Percentiles rank a stretch among this genome's conserved stretches.
These are phyloP conservation scores for Drosophila subobscura DNA, from an alignment of 1,140 invertebrate species.

Conservation along the genomic window DNA sequence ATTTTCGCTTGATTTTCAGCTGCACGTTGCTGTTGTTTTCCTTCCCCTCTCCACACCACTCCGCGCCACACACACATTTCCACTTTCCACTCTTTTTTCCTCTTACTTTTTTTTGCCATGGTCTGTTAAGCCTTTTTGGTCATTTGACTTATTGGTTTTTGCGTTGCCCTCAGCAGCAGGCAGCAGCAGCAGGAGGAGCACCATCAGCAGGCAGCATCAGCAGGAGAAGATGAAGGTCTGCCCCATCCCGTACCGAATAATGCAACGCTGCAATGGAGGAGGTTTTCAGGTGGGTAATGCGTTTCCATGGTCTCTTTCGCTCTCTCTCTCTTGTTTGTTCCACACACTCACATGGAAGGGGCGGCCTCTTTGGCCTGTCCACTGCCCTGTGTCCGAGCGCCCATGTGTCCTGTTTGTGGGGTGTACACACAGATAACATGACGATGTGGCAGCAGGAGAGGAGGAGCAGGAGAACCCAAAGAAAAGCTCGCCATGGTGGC, in stretches of 20 bases:
- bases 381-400: constrained; percentile 49
- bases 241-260: constrained; percentile 43
- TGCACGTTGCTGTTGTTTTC: constrained; percentile 38
- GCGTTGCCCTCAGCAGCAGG: constrained; percentile 27
- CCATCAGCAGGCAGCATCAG: too few relatives aligned
- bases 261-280: constrained; percentile 17
- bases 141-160: constrained; percentile 82
- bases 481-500: constrained; percentile 52
- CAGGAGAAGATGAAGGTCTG: constrained; percentile 21
- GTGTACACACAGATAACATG: constrained; percentile 41
- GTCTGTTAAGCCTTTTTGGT: constrained; percentile 81
- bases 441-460: neutral
- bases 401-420: constrained; percentile 37
- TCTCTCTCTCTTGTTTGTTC: constrained; percentile 41
- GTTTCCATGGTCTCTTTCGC: constrained; percentile 14
- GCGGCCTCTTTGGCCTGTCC: constrained; percentile 65
- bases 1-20: constrained; percentile 47
- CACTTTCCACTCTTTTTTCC: constrained; percentile 17
- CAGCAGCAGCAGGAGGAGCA: too few relatives aligned
- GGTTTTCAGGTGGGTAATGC: constrained; percentile 23
- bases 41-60: neutral
- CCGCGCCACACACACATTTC: too few relatives aligned
- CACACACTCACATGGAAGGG: constrained; percentile 49
- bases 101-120: constrained; percentile 67
- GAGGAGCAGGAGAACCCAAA: constrained; percentile 1